Evolutionary conservation across 2,888 invertebrate genomes (phyloP).

Genomic region (Drosophila limbata): DNA sequence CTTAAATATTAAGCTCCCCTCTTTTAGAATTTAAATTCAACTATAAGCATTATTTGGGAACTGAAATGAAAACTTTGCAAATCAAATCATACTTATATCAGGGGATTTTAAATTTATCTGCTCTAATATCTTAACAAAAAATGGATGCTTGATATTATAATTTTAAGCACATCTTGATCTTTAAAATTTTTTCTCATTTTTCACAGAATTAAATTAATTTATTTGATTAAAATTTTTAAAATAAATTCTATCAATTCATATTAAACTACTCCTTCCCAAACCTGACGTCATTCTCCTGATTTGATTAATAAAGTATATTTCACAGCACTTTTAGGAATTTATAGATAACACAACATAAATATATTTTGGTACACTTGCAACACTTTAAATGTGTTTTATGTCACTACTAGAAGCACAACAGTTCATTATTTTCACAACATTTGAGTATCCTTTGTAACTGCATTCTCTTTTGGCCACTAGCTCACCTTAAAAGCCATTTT

Average conservation of each 20-base stretch:
- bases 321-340: slow-evolving; percentile 27
- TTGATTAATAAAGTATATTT: neutral
- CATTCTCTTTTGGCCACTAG: slow-evolving; percentile 37
- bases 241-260: neutral
- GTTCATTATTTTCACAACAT: slow-evolving; percentile 32
- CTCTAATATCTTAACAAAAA: neutral
- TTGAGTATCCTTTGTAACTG: slow-evolving; percentile 59
- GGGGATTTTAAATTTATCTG: too few relatives aligned
- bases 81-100: too few relatives aligned
- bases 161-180: neutral
- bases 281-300: neutral
- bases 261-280: neutral
- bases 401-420: slow-evolving; percentile 33
- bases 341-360: neutral
- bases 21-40: neutral
- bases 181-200: neutral
- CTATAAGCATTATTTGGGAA: too few relatives aligned
- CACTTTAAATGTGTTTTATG: slow-evolving; percentile 17
- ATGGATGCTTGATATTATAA: neutral
- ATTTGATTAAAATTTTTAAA: neutral
- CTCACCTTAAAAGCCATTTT: slow-evolving; percentile 84
- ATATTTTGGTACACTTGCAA: slow-evolving; percentile 27
- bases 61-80: neutral
- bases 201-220: neutral
- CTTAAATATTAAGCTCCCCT: neutral